A percentile compares a stretch with the other conserved stretches of the same genome.
Conservation (phyloP, 2,797 vertebrate genomes). For the Enteromius thamalakanensis region DNA sequence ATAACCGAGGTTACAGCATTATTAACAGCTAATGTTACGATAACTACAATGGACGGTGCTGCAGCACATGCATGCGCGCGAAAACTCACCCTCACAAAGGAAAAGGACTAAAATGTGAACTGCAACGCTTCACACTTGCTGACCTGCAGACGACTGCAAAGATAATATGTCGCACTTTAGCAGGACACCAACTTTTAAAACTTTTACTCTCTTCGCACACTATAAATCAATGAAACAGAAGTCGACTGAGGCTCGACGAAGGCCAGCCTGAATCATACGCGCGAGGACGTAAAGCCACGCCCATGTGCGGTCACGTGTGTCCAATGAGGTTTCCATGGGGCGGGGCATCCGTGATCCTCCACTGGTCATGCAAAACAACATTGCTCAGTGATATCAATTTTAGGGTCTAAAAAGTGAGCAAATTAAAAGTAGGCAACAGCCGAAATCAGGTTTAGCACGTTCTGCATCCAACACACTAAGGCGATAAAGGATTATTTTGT, state of each 20-base stretch:
- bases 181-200: background rate
- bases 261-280: constrained; percentile 13
- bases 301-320: background rate
- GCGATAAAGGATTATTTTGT: background rate
- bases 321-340: constrained; percentile 9
- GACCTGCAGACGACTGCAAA: background rate
- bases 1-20: background rate
- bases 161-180: background rate
- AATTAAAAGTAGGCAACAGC: background rate
- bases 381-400: background rate
- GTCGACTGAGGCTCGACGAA: constrained; percentile 3
- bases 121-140: background rate
- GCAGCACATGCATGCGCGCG: constrained; percentile 48
- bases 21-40: background rate
- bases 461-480: background rate
- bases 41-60: constrained; percentile 12
- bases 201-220: background rate
- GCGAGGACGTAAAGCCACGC: constrained; percentile 33
- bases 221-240: constrained; percentile 11
- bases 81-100: constrained; percentile 50
- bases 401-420: background rate
- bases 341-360: background rate
- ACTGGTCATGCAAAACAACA: background rate
- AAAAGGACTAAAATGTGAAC: background rate
- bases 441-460: background rate